phyloP scores from a whole-genome alignment of 2,888 invertebrate species.

The Chorisops tibialis region DNA sequence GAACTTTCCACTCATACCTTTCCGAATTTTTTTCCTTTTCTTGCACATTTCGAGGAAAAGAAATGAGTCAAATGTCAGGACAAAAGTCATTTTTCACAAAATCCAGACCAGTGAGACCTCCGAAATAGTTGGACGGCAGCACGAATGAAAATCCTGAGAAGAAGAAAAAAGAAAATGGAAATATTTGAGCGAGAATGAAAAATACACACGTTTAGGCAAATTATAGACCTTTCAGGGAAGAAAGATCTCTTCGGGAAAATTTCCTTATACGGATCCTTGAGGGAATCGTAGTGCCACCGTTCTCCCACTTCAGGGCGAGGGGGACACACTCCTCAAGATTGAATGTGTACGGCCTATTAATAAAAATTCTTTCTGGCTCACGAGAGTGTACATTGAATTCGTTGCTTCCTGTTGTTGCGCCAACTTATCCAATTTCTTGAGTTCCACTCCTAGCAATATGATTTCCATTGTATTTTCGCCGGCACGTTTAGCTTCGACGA shows the following conservation, averaged over 20 bases:
- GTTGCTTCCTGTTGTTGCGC: neutral
- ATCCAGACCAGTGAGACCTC: conserved; percentile 28
- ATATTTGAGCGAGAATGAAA: conserved; percentile 43
- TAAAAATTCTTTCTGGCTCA: neutral
- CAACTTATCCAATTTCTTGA: neutral
- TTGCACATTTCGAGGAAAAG: neutral
- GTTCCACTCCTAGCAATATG: neutral
- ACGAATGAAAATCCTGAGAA: conserved; percentile 28
- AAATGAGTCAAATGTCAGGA: conserved; percentile 34
- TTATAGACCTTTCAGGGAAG: conserved; percentile 42
- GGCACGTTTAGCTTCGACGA: no score
- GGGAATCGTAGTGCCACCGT: neutral
- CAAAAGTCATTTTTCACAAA: conserved; percentile 35
- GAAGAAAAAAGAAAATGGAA: no score
- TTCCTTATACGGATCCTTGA: neutral
- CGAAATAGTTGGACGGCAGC: conserved; percentile 39
- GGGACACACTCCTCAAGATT: neutral
- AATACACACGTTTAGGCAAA: conserved; percentile 52
- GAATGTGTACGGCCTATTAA: conserved; percentile 15
- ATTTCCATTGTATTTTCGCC: neutral
- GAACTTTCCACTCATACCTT: no score
- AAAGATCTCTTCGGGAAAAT: conserved; percentile 10
- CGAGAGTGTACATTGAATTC: neutral
- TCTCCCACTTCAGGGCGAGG: neutral
- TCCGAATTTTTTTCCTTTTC: neutral